Conservation (phyloP, 2,113 vertebrate species). For the Marcusenius ussheri region DNA sequence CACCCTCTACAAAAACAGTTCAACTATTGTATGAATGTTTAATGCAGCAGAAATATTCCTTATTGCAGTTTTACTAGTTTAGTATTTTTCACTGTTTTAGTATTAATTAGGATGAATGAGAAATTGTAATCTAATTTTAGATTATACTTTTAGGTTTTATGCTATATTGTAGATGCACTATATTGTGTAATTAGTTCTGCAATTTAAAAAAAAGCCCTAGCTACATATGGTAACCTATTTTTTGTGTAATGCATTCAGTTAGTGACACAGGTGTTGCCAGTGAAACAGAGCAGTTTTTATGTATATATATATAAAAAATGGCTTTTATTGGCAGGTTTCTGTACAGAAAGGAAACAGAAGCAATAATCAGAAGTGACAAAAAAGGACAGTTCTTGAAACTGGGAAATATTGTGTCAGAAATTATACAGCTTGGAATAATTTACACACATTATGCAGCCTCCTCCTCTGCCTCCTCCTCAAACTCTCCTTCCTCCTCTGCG, state of each 20-base stretch:
- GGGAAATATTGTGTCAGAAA: slow-evolving; percentile 28
- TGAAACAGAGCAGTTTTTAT: background rate
- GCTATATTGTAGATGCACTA: background rate
- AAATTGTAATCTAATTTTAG: background rate
- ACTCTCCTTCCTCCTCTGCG: slow-evolving; percentile 89
- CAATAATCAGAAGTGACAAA: slow-evolving; percentile 19
- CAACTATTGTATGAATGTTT: background rate
- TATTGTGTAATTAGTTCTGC: background rate
- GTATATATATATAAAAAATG: slow-evolving; percentile 19
- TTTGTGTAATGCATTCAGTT: background rate
- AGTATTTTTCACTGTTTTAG: background rate
- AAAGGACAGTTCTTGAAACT: slow-evolving; percentile 23
- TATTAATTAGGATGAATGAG: background rate
- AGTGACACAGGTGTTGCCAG: background rate
- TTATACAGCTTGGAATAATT: slow-evolving; percentile 32
- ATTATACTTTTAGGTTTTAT: background rate
- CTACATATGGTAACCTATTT: background rate
- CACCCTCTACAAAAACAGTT: background rate
- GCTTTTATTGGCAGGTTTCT: slow-evolving; percentile 51
- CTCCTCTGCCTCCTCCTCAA: slow-evolving; percentile 73
- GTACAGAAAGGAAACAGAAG: slow-evolving; percentile 39
- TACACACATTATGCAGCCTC: slow-evolving; percentile 50
- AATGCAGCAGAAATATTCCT: background rate
- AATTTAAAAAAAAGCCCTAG: background rate
- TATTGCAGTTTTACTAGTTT: background rate